These are phyloP conservation scores for Troides aeacus DNA, from an alignment of 2,888 invertebrate species.

Conservation along the genomic window DNA sequence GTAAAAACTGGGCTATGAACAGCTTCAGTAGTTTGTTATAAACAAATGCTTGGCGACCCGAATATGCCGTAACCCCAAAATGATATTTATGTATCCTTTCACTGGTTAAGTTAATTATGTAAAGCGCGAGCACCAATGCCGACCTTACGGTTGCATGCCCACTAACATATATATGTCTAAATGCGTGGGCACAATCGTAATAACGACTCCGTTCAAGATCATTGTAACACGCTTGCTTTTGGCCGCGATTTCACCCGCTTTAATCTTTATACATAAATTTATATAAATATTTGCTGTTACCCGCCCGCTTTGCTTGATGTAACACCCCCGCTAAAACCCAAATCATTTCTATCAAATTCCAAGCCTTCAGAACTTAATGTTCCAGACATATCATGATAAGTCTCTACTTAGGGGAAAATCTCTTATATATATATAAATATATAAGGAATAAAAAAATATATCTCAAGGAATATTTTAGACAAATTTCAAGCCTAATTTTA, in stretches of 20 bases:
- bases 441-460: too few species aligned
- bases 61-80: not conserved
- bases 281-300: too few species aligned
- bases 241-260: not conserved
- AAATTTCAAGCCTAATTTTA: too few species aligned
- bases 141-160: conserved; percentile 3
- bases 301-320: too few species aligned
- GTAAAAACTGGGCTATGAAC: not conserved
- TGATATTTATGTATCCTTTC: not conserved
- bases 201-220: conserved; percentile 6
- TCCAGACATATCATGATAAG: too few species aligned
- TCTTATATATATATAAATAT: too few species aligned
- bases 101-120: conserved; percentile 1
- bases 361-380: too few species aligned
- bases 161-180: conserved; percentile 4
- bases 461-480: too few species aligned
- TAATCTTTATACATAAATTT: not conserved
- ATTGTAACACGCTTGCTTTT: not conserved
- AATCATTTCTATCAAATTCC: too few species aligned
- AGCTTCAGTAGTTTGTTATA: not conserved
- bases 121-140: conserved; percentile 3
- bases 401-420: too few species aligned
- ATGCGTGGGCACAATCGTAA: conserved; percentile 1
- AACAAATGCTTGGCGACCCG: not conserved
- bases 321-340: too few species aligned